phyloP scores from a whole-genome alignment of 2,888 invertebrate species.

The Myathropa florea region DNA sequence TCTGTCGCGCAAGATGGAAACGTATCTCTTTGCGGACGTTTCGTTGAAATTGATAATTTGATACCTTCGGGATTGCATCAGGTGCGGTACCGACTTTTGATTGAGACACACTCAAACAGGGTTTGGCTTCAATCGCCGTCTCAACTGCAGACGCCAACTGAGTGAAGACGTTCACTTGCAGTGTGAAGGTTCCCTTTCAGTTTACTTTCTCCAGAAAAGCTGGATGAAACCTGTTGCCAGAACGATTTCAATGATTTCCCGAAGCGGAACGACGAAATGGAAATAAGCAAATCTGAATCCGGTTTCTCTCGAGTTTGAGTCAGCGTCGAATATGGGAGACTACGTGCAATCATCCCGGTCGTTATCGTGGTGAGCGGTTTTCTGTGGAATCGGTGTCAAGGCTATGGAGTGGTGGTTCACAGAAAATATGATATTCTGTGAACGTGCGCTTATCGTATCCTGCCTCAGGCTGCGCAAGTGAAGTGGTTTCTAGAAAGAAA shows the following conservation, averaged over 20 bases:
- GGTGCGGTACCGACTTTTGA: constrained; percentile 1
- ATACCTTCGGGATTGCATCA: constrained; percentile 57
- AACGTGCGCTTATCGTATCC: neutral
- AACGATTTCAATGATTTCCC: constrained; percentile 44
- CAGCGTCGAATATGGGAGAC: neutral
- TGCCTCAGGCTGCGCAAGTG: too few relatives aligned
- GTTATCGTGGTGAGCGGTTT: constrained; percentile 1
- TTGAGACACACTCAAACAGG: constrained; percentile 10
- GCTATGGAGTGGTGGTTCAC: constrained; percentile 10
- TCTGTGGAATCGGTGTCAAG: constrained; percentile 52
- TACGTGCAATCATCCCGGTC: neutral
- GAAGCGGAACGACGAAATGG: constrained; percentile 18
- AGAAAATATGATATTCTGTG: too few relatives aligned
- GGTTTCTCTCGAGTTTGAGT: constrained; percentile 1
- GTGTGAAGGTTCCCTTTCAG: neutral
- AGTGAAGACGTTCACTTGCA: constrained; percentile 51
- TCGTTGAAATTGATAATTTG: constrained; percentile 63
- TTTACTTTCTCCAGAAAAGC: constrained; percentile 59
- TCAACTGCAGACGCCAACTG: neutral
- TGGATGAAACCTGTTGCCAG: constrained; percentile 56
- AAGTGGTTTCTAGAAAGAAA: too few relatives aligned
- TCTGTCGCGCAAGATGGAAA: constrained; percentile 53
- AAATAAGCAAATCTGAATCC: constrained; percentile 8
- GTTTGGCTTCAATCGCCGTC: neutral
- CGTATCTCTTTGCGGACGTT: constrained; percentile 28